Base-by-base conservation (phyloP, 2,113 vertebrate genomes). In the Lipotes vexillifer region DNA sequence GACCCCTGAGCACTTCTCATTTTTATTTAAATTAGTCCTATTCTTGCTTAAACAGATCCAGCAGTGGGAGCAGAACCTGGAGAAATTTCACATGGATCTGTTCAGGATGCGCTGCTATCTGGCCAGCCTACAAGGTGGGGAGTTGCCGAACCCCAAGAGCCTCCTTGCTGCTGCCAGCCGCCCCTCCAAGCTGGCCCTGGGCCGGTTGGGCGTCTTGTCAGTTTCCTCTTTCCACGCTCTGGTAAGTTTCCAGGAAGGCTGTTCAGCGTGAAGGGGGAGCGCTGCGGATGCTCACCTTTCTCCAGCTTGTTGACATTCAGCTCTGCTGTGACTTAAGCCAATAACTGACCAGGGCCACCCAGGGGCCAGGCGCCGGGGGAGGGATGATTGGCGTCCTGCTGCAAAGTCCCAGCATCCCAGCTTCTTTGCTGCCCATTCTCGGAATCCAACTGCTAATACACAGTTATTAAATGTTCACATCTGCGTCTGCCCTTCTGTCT, bases 31-130 rank as follows among this genome's bases (percentile, higher is more conserved):
- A 74, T 97, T 90, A 55, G 61, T 86, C 61, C 69, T 96, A 83
- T 96, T 93, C 81, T 69, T 96, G 66, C 94, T 85, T 96, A 85
- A 97, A 97, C 98, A 99, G 99, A 99, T 99, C 97, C 99, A 99
- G 98, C 99, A 99, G 91, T 99, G 99, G 99, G 99, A 99, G 96
- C 99, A 99, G 98, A 99, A 99, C 97, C 98, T 99, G 98, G 99
- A 99, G 98, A 99, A 99, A 90, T 99, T 99, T 96, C 99, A 99
- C 98, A 99, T 99, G 98, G 99, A 99, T 81, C 99, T 99, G 88
- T 99, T 99, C 97, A 98, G 99, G 95, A 99, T 99, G 99, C 99
- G 99, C 74, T 99, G 99, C 98, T 99, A 99, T 91, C 98, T 99
- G 91, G 99, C 99, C 94, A 99, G 99, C 97, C 98, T 99, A 72